Evolutionary conservation across 2,797 vertebrate genomes (phyloP).

Genomic region (Sebastes reedi): DNA sequence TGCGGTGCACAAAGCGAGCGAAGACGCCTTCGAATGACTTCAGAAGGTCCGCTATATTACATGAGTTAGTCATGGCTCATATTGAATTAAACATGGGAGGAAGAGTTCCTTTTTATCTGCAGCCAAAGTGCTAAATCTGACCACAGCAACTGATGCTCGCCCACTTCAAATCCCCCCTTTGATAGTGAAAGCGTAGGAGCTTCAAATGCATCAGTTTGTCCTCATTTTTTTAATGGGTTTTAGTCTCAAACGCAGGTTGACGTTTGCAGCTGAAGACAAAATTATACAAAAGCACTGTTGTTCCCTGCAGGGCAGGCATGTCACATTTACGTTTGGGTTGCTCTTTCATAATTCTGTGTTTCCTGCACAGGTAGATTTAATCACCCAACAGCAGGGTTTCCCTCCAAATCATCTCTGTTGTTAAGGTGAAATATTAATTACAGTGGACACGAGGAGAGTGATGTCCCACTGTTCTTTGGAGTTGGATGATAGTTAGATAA

Average conservation of each 20-base stretch:
- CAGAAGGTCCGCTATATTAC: slow-evolving; percentile 66
- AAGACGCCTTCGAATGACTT: slow-evolving; percentile 50
- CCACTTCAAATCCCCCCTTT: slow-evolving; percentile 75
- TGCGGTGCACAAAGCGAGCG: slow-evolving; percentile 36
- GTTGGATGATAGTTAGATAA: slow-evolving; percentile 52
- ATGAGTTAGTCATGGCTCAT: slow-evolving; percentile 77
- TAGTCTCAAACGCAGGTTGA: slow-evolving; percentile 44
- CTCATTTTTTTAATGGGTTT: slow-evolving; percentile 64
- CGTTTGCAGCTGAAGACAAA: slow-evolving; percentile 44
- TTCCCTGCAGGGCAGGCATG: slow-evolving; percentile 30
- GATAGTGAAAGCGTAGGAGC: slow-evolving; percentile 63
- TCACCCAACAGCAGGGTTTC: slow-evolving; percentile 40
- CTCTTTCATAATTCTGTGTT: slow-evolving; percentile 44
- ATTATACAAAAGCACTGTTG: slow-evolving; percentile 18
- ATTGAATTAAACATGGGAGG: slow-evolving; percentile 78
- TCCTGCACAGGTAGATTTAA: slow-evolving; percentile 56
- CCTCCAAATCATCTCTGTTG: slow-evolving; percentile 38
- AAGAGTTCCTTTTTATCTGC: slow-evolving; percentile 77
- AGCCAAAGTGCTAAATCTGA: slow-evolving; percentile 79
- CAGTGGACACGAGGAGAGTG: slow-evolving; percentile 39
- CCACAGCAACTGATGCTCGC: slow-evolving; percentile 70
- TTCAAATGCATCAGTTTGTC: slow-evolving; percentile 70
- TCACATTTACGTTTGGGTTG: neutral
- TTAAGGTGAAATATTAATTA: slow-evolving; percentile 46
- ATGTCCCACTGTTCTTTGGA: slow-evolving; percentile 52